Evolutionary conservation across 2,888 invertebrate species (phyloP).

Genomic region (Chrysolina haemoptera): DNA sequence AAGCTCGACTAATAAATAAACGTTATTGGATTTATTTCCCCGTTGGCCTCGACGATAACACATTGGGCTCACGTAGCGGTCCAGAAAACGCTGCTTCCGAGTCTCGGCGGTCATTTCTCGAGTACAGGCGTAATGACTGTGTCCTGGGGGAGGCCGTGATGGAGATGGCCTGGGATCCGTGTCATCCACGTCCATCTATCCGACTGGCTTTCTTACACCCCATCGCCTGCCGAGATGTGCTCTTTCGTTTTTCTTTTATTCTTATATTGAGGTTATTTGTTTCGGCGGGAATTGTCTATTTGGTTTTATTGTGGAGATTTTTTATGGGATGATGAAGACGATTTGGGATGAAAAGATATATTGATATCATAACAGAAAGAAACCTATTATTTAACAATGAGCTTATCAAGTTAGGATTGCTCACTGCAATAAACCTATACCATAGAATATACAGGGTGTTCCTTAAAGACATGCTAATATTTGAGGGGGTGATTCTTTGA

Average conservation of each 20-base stretch:
- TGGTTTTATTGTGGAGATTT: constrained; percentile 36
- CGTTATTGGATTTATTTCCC: constrained; percentile 50
- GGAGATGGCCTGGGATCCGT: constrained; percentile 53
- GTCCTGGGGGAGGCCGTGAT: constrained; percentile 53
- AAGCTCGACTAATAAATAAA: constrained; percentile 50
- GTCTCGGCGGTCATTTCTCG: constrained; percentile 51
- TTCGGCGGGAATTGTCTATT: constrained; percentile 34
- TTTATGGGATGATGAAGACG: neutral
- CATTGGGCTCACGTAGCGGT: constrained; percentile 48
- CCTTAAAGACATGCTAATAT: too few species aligned
- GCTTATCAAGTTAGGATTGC: too few species aligned
- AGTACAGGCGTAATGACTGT: constrained; percentile 52
- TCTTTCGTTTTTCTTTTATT: constrained; percentile 37
- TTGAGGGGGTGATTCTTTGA: too few species aligned
- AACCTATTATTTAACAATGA: too few species aligned
- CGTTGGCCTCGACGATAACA: constrained; percentile 38
- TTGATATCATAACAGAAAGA: neutral
- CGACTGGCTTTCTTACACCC: constrained; percentile 38
- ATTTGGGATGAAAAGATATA: neutral
- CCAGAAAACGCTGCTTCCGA: constrained; percentile 38
- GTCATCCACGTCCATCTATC: constrained; percentile 54
- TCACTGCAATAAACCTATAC: too few species aligned
- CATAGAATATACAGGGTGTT: too few species aligned
- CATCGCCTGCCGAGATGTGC: constrained; percentile 35
- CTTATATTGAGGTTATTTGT: constrained; percentile 43